Evolutionary conservation across 2,797 vertebrate genomes (phyloP).

Genomic region (Amniataba percoides): DNA sequence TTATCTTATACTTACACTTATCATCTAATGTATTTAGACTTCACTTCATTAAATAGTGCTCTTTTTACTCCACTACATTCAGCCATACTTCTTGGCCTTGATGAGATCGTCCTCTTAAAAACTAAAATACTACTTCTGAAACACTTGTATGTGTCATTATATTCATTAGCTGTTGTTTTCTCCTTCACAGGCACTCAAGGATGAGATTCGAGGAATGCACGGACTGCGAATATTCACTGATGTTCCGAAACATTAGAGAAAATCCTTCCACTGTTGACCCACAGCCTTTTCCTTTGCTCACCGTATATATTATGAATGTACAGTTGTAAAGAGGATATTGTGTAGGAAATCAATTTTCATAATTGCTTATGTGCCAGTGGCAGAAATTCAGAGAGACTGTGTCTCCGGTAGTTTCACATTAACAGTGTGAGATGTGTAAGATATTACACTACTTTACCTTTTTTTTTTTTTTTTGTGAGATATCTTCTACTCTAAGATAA

Average conservation of each 20-base stretch:
- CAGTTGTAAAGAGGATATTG: conserved; percentile 13
- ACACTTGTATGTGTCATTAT: background rate
- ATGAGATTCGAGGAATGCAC: conserved; percentile 89
- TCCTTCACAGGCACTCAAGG: conserved; percentile 85
- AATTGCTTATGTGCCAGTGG: conserved; percentile 18
- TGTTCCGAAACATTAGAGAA: conserved; percentile 80
- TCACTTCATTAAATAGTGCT: no score
- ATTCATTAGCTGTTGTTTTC: conserved; percentile 36
- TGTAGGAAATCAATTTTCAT: conserved; percentile 22
- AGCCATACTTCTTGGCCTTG: background rate
- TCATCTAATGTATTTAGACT: no score
- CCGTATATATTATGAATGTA: conserved; percentile 41
- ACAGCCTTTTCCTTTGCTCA: conserved; percentile 13
- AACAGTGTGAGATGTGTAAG: conserved; percentile 32
- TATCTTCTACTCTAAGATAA: conserved; percentile 22
- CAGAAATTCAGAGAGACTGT: conserved; percentile 3
- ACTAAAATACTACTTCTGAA: background rate
- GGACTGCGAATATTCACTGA: conserved; percentile 88
- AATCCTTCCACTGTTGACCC: conserved; percentile 1
- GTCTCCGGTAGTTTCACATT: conserved; percentile 16
- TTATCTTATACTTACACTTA: no score
- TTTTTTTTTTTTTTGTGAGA: conserved; percentile 5
- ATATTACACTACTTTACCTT: conserved; percentile 8
- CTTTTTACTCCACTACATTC: no score
- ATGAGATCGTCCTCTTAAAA: background rate